A percentile compares a stretch with the other conserved stretches of the same genome.
These are phyloP conservation scores for Cassiopea xamachana DNA, from an alignment of 30 jellyfish, hydroid and myxozoan genomes.

Conservation along the genomic window DNA sequence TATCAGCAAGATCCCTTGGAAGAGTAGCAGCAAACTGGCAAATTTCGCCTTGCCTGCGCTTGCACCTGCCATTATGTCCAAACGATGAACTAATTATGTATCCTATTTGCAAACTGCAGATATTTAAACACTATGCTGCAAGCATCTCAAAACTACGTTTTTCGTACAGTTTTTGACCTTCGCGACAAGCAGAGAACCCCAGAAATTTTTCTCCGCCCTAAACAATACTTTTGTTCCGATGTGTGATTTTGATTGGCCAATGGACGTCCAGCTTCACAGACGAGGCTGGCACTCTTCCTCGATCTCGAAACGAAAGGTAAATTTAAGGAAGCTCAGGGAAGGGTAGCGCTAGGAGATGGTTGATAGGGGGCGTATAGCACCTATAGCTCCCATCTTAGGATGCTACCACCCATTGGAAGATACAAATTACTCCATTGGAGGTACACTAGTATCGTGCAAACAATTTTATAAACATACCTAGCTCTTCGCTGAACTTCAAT, in stretches of 20 bases:
- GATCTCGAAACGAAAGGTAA: not conserved
- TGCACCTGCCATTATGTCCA: conserved; percentile 46
- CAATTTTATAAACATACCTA: too few relatives aligned
- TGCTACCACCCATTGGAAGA: too few relatives aligned
- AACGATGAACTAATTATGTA: not conserved
- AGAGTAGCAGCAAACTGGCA: conserved; percentile 81
- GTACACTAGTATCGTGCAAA: too few relatives aligned
- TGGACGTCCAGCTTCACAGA: not conserved
- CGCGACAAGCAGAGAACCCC: not conserved
- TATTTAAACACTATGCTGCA: not conserved
- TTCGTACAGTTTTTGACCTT: not conserved
- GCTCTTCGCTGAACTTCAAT: too few relatives aligned
- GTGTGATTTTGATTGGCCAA: conserved; percentile 58
- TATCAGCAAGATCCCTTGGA: conserved; percentile 85
- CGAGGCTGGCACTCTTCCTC: not conserved
- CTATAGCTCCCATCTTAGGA: too few relatives aligned
- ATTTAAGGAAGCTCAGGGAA: too few relatives aligned
- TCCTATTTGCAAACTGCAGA: not conserved
- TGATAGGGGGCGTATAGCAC: too few relatives aligned
- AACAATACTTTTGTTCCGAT: conserved; percentile 5
- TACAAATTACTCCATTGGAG: too few relatives aligned
- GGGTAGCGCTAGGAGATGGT: too few relatives aligned
- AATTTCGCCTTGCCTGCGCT: conserved; percentile 80
- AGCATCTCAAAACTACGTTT: not conserved
- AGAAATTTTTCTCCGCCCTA: conserved; percentile 12